Evolutionary conservation across 2,888 invertebrate genomes (phyloP), one percentile per base, ranked within the genome.

Genomic region (Habrosyne pyritoides): DNA sequence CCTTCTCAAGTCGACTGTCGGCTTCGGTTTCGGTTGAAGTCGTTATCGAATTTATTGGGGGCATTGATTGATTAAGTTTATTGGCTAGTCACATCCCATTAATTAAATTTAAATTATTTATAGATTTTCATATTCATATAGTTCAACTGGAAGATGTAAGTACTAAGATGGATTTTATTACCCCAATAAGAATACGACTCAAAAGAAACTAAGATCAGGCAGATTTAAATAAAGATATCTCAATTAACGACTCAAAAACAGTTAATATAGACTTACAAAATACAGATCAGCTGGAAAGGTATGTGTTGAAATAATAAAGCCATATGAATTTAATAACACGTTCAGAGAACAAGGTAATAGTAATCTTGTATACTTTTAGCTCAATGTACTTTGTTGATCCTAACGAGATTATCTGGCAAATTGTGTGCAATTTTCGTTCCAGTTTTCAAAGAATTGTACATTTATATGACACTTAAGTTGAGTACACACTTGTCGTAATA

Each of bases 341-440:
- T 8, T 42, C 3, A 42, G 2, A 30, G 14, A 36, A 18, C 14
- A 12, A 42, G 18, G 18, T n/a, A 18, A 42, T 42, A n/a, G 8
- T 42, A 5, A 42, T 42, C 36, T 14, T 36, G 14, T 36, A 18
- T 42, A 42, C 12, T 53, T 53, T 47, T 21, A 47, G 14, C 30
- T 30, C 22, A 33, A 46, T 30, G 30, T 14, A 42, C 8, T 47
- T 47, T 22, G 30, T 28, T 26, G 10, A 24, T 12, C 46, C 47
- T 30, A 53, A 21, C 14, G 21, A 53, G 53, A 47, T 30, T 28
- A 53, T 21, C 47, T 47, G 10, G 33, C 30, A 18, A 24, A 18
- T 12, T 26, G 53, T 24, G 24, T 30, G 53, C 53, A 28, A 53
- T 47, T 53, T 47, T 53, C 47, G 21, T 53, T 53, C 47, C 47